A percentile compares a stretch with the other conserved stretches of the same genome.
Conservation (phyloP, 2,888 invertebrate genomes). For the Phania funesta region DNA sequence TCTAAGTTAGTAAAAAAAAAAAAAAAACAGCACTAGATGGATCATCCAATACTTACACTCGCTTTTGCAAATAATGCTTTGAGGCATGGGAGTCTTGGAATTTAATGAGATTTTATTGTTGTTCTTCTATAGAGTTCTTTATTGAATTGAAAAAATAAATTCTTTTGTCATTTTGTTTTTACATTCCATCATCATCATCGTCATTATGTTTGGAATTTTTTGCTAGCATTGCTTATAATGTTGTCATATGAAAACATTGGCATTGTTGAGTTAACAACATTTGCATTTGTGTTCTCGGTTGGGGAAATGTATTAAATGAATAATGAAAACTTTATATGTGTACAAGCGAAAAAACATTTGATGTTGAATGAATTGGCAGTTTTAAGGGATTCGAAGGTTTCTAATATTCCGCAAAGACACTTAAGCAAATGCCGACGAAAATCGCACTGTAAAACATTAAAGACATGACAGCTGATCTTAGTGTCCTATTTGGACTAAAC, state of each 20-base stretch:
- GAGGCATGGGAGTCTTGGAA: slow-evolving; percentile 38
- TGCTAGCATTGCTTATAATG: not conserved
- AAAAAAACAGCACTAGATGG: not conserved
- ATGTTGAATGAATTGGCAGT: slow-evolving; percentile 13
- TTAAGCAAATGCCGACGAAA: too few species aligned
- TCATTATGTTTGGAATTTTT: slow-evolving; percentile 5
- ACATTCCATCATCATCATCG: not conserved
- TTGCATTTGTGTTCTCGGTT: slow-evolving; percentile 21
- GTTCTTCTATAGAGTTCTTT: not conserved
- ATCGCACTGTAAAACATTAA: too few species aligned
- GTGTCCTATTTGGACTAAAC: too few species aligned
- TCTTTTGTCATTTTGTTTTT: not conserved
- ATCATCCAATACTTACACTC: slow-evolving; percentile 16
- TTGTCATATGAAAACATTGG: not conserved
- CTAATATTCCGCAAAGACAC: too few species aligned
- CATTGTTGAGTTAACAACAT: not conserved
- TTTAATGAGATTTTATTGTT: slow-evolving; percentile 41
- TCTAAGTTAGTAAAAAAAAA: slow-evolving; percentile 13
- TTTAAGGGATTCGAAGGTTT: too few species aligned
- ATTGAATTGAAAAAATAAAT: not conserved
- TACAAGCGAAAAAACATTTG: not conserved
- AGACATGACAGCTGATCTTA: too few species aligned
- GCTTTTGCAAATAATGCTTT: not conserved
- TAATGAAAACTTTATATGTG: slow-evolving; percentile 24
- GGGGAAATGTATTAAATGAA: slow-evolving; percentile 22